Evolutionary conservation across 2,113 vertebrate species (phyloP), one percentile per base, ranked within the genome.

Genomic region (Brachirus orientalis): DNA sequence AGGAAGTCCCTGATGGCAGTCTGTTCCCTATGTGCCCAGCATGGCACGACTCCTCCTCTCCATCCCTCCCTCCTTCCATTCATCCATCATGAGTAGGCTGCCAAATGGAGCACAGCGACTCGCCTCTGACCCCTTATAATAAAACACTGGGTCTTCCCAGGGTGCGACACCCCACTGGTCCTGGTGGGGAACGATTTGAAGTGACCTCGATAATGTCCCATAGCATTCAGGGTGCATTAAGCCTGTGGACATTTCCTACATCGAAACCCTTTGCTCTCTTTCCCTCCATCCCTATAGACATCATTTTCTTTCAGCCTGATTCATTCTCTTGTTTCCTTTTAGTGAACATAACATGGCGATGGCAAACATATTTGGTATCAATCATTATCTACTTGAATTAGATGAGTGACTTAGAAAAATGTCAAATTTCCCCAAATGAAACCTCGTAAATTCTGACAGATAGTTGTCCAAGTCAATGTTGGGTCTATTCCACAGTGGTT

Each of bases 101-200:
- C 83, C 87, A 87, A 90, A 90, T 90, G 90, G 86, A 90, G 83
- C 77, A 69, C 19, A 80, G 83, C 68, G 36, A 77, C 67, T 86
- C 60, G 37, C 81, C 80, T 83, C 70, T 88, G 88, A 93, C 90
- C 90, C 85, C 87, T 90, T 89, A 92, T 85, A 85, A 67, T 87
- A 75, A 89, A 85, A 81, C 72, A 75, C 68, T 51, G 67, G 85
- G 80, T 82, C 79, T 71, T 79, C 64, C 60, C 66, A 56, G 51
- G 70, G 63, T 65, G 65, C 70, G 50, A 35, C 28, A 20, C 77
- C 75, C 69, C 36, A 16, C 6, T 57, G 62, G 59, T 79, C 80
- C 72, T 19, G 8, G 44, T 2, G 57, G 77, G 80, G 68, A 71
- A 62, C 48, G 65, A 83, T 90, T 87, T 85, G 72, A 75, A 83